Conservation (phyloP, 2,888 invertebrate genomes). For the Drosophila nr. medialis region DNA sequence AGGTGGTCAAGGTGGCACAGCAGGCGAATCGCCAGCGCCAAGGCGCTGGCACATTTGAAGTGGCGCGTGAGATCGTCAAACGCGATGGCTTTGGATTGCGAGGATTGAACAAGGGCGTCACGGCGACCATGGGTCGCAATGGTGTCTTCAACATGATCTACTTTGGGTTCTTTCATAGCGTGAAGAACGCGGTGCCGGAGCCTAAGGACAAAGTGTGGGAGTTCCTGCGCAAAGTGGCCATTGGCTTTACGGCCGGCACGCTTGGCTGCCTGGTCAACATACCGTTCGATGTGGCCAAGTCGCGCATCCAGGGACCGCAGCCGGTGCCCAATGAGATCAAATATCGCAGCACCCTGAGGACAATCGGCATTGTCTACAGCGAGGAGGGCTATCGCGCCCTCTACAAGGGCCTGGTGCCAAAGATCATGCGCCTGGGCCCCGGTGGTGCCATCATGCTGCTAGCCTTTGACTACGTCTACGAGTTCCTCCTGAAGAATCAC, state of each 20-base stretch:
- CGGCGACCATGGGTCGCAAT: conserved; percentile 95
- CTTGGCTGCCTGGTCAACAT: conserved; percentile 95
- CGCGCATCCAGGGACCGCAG: conserved; percentile 97
- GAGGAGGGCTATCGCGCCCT: conserved; percentile 96
- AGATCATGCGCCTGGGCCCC: conserved; percentile 95
- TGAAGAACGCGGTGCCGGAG: conserved; percentile 90
- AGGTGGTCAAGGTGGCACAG: conserved; percentile 96
- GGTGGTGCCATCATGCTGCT: conserved; percentile 98
- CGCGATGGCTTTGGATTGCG: conserved; percentile 91
- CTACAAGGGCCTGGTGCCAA: conserved; percentile 96
- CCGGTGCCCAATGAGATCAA: conserved; percentile 90
- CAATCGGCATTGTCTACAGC: conserved; percentile 90
- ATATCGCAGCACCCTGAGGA: conserved; percentile 90
- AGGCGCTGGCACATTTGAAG: conserved; percentile 91
- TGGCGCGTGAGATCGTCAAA: conserved; percentile 91
- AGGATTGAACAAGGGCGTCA: conserved; percentile 94
- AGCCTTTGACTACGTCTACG: conserved; percentile 94
- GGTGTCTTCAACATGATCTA: conserved; percentile 97
- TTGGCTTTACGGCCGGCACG: conserved; percentile 95
- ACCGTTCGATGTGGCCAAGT: conserved; percentile 98
- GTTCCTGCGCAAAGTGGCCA: conserved; percentile 90
- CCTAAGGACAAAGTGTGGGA: conserved; percentile 89
- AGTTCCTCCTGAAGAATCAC: conserved; percentile 86
- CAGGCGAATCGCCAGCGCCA: conserved; percentile 89
- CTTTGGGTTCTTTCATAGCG: conserved; percentile 97